Evolutionary conservation across 2,888 invertebrate genomes (phyloP), one percentile per base, ranked within the genome.

Genomic region (Mesorhabditis belari): DNA sequence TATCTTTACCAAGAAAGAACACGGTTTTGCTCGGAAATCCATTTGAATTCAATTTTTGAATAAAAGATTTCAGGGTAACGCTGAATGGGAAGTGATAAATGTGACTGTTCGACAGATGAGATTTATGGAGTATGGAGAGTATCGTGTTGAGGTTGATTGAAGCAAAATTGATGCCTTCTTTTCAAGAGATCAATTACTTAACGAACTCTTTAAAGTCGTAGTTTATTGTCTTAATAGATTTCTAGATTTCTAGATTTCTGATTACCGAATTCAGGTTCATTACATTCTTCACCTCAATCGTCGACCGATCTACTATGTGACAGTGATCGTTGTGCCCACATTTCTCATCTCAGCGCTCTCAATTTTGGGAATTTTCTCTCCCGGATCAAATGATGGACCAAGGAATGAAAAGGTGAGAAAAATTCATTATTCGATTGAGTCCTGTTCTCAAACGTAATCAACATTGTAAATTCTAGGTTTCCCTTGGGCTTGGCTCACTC

Each of bases 341-440:
- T 77, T 77, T 57, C 61, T 77, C 35, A 77, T 77, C 21, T 77
- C 77, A 0, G 74, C 76, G 5, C 61, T 77, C 3, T 72, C 72
- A 19, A 77, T 77, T 51, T 59, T 77, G 28, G 77, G 77, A 24
- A 77, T 77, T 28, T 77, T 77, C 67, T 69, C 71, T n/a, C 75
- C 76, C 1, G 75, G 74, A 17, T 64, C 65, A 9, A 73, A 70
- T 56, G 75, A 75, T 63, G 76, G 75, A 6, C 76, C 76, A 6
- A 64, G 77, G 19, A 73, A 69, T 58, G 77, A 77, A 55, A 77
- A 77, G 64, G 70, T 70, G 4, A n/a, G n/a, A n/a, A n/a, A n/a
- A n/a, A n/a, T n/a, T n/a, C n/a, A n/a, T 28, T 4, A 17, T 12
- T 9, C 6, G 35, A 35, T 9, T 12, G 35, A 35, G 35, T 12